phyloP scores from a whole-genome alignment of 1,140 invertebrate species.

The Orius insidiosus region DNA sequence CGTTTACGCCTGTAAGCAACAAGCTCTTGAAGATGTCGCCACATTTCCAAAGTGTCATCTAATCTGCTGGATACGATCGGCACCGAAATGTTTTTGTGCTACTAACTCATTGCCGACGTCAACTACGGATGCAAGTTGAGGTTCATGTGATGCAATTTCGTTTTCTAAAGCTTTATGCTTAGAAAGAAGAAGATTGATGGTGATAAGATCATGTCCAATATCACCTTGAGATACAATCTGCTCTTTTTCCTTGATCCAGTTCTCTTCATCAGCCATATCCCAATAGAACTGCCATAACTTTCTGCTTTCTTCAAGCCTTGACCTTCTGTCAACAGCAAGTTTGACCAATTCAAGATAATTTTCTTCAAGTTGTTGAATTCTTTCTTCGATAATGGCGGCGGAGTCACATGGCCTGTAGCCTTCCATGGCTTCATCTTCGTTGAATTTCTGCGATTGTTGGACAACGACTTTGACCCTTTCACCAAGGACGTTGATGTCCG shows the following conservation, averaged over 20 bases:
- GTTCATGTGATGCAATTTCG: constrained; percentile 84
- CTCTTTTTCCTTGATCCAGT: constrained; percentile 99
- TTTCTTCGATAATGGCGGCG: constrained; percentile 75
- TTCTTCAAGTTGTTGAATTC: constrained; percentile 84
- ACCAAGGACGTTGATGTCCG: constrained; percentile 94
- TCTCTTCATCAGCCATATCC: constrained; percentile 99
- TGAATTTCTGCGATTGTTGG: constrained; percentile 81
- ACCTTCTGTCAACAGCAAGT: constrained; percentile 83
- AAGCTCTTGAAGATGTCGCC: constrained; percentile 85
- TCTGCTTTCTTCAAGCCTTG: constrained; percentile 83
- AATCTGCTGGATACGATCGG: constrained; percentile 89
- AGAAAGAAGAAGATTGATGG: constrained; percentile 76
- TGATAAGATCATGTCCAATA: constrained; percentile 92
- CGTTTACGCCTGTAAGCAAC: constrained; percentile 80
- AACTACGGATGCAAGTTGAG: constrained; percentile 75
- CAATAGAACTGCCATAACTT: constrained; percentile 99
- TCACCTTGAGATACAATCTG: constrained; percentile 91
- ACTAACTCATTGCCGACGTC: constrained; percentile 85
- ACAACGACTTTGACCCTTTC: constrained; percentile 94
- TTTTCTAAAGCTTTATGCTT: constrained; percentile 96
- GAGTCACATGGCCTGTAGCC: constrained; percentile 91
- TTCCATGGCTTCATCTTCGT: constrained; percentile 66
- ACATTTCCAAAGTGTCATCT: constrained; percentile 81
- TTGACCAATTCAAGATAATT: constrained; percentile 90
- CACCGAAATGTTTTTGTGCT: constrained; percentile 82